Conservation (phyloP, 2,113 vertebrate species). For the Poicephalus gulielmi region DNA sequence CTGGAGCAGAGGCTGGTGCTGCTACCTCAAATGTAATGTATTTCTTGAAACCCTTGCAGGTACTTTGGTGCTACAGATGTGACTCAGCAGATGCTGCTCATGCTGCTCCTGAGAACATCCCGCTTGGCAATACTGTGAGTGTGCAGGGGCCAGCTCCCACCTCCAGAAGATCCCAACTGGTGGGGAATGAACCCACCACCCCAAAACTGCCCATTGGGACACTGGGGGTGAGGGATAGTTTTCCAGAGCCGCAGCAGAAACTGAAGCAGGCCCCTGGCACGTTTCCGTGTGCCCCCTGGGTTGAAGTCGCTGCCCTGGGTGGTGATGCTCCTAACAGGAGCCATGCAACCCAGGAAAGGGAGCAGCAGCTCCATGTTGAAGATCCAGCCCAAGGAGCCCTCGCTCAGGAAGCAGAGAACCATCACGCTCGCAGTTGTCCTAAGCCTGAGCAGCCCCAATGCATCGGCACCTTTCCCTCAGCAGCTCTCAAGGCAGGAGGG, state of each 20-base stretch:
- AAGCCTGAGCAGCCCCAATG: background rate
- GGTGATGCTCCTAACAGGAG: background rate
- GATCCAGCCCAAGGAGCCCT: background rate
- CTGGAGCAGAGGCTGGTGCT: background rate
- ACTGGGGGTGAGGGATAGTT: background rate
- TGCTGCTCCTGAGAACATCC: conserved; percentile 9
- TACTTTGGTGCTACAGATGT: conserved; percentile 61
- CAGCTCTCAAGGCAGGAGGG: background rate
- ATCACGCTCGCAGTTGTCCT: background rate
- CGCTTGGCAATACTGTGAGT: conserved; percentile 68
- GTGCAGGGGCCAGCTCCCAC: background rate
- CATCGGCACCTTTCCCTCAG: background rate
- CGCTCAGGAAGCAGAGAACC: background rate
- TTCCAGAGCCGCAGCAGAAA: background rate
- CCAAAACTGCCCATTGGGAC: background rate
- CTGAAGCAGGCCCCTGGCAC: background rate
- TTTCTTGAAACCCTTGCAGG: conserved; percentile 36
- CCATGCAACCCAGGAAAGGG: background rate
- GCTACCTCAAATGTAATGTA: background rate
- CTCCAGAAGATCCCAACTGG: background rate
- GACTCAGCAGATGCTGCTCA: background rate
- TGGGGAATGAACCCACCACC: background rate
- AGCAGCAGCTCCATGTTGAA: background rate
- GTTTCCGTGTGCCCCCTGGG: no score
- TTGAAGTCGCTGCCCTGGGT: no score